These are phyloP conservation scores for Drosophila punjabiensis DNA, from an alignment of 1,140 invertebrate species.

Conservation along the genomic window DNA sequence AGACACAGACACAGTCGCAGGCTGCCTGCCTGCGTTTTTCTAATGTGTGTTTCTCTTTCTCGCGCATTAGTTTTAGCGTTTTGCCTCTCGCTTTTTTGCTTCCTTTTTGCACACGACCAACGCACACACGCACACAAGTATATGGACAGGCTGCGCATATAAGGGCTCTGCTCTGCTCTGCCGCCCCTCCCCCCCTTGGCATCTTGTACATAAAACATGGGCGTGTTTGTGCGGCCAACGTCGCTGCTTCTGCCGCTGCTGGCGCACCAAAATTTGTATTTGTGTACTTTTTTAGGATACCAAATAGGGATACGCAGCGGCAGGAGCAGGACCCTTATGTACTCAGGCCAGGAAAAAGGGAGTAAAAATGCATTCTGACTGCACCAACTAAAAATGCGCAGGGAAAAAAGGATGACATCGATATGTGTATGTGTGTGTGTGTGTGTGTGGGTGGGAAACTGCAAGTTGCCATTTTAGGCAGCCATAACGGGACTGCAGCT, in stretches of 20 bases:
- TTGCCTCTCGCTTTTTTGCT: constrained; percentile 85
- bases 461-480: constrained; percentile 67
- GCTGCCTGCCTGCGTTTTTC: constrained; percentile 58
- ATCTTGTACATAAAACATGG: constrained; percentile 81
- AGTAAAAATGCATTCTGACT: constrained; percentile 77
- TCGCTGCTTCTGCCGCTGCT: constrained; percentile 58
- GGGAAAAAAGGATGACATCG: constrained; percentile 26
- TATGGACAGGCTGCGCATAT: constrained; percentile 46
- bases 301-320: constrained; percentile 77
- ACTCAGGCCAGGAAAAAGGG: constrained; percentile 41
- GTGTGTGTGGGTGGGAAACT: constrained; percentile 42
- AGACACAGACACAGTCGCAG: constrained; percentile 42
- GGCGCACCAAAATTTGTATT: constrained; percentile 71
- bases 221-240: constrained; percentile 76
- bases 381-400: constrained; percentile 79
- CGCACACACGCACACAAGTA: constrained; percentile 19
- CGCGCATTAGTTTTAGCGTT: constrained; percentile 84
- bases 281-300: constrained; percentile 85
- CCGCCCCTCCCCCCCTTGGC: constrained; percentile 43
- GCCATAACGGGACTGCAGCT: constrained; percentile 57
- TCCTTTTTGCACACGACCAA: constrained; percentile 65
- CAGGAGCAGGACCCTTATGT: constrained; percentile 45
- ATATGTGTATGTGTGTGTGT: not conserved
- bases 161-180: constrained; percentile 21
- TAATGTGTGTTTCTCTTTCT: constrained; percentile 84